A percentile compares a stretch with the other conserved stretches of the same genome.
phyloP scores from a whole-genome alignment of 2,797 vertebrate genomes.

The Danio tinwini region DNA sequence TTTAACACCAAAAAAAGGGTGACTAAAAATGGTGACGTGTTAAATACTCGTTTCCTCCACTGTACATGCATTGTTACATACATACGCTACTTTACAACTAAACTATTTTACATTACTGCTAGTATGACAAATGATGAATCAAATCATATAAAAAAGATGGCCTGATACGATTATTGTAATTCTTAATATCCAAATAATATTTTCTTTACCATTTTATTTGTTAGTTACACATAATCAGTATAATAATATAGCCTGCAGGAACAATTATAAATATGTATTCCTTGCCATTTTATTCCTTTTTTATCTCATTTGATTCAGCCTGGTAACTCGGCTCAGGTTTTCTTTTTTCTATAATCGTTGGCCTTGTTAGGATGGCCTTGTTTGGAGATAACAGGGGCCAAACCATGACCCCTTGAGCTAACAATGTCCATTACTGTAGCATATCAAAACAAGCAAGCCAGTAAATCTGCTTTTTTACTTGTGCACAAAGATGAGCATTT shows the following conservation, averaged over 20 bases:
- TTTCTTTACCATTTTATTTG: too few relatives aligned
- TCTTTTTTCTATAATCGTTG: not conserved
- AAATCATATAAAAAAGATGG: too few relatives aligned
- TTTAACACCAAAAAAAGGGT: too few relatives aligned
- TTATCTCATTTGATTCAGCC: not conserved
- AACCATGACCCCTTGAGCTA: slow-evolving; percentile 5
- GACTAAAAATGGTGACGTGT: too few relatives aligned
- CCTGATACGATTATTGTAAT: too few relatives aligned
- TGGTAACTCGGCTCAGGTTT: not conserved
- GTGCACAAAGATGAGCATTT: not conserved
- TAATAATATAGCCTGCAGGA: not conserved
- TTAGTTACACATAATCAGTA: not conserved
- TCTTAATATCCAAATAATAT: too few relatives aligned
- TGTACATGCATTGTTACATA: too few relatives aligned
- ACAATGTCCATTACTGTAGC: not conserved
- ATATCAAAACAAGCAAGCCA: not conserved
- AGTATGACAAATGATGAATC: too few relatives aligned
- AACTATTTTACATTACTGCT: too few relatives aligned
- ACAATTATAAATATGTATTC: not conserved
- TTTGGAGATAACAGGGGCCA: not conserved
- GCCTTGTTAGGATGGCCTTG: not conserved
- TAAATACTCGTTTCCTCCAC: too few relatives aligned
- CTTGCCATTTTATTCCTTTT: not conserved
- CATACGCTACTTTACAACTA: too few relatives aligned
- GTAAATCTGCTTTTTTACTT: not conserved